Conservation (phyloP, 35 echinoderm and acorn worm genomes). For the Eucidaris tribuloides region DNA sequence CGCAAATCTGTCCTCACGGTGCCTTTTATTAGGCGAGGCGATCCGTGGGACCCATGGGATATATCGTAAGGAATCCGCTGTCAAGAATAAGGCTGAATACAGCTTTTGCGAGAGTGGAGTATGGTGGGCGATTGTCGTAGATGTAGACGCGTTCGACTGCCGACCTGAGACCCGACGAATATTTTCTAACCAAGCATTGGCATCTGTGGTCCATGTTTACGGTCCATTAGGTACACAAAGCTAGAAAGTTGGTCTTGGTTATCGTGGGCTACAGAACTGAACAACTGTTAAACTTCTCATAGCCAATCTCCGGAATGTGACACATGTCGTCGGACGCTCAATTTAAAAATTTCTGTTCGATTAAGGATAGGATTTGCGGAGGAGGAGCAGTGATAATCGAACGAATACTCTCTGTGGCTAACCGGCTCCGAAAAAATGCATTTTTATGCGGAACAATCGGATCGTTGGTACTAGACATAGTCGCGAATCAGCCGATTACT, state of each 20-base stretch:
- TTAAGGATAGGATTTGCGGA: conserved; percentile 14
- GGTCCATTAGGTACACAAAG: too few species aligned
- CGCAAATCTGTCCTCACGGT: conserved; percentile 74
- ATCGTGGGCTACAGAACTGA: too few species aligned
- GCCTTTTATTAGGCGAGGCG: conserved; percentile 70
- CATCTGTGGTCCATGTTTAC: too few species aligned
- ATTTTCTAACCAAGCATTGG: too few species aligned
- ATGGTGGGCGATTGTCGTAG: conserved; percentile 28
- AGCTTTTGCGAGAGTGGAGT: conserved; percentile 23
- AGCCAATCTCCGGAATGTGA: too few species aligned
- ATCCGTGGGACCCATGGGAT: conserved; percentile 66
- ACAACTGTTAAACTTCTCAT: too few species aligned
- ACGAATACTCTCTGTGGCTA: conserved; percentile 48
- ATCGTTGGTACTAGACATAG: conserved; percentile 42
- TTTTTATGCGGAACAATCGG: conserved; percentile 49
- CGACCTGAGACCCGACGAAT: too few species aligned
- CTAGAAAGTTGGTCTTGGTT: too few species aligned
- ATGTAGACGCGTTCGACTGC: too few species aligned
- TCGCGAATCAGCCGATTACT: neutral
- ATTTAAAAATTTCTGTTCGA: conserved; percentile 17
- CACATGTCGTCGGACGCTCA: conserved; percentile 38
- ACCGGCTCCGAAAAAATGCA: conserved; percentile 35
- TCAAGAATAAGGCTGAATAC: conserved; percentile 25
- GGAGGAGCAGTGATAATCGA: conserved; percentile 62
- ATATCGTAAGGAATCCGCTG: conserved; percentile 61